These are phyloP conservation scores for Tetragnatha versicolor DNA, from an alignment of 1,140 invertebrate genomes.

Conservation along the genomic window DNA sequence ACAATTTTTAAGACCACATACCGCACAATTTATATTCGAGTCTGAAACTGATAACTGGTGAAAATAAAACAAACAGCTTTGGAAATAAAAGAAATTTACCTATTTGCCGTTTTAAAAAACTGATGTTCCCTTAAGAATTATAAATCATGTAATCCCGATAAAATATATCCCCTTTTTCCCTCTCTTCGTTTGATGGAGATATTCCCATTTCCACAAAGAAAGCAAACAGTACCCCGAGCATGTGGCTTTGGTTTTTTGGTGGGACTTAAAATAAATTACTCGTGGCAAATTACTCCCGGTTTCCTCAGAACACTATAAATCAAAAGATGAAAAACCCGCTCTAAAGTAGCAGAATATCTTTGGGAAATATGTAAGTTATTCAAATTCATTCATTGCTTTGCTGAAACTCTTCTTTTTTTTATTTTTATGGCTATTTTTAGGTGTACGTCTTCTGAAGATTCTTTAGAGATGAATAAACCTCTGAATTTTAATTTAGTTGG, in stretches of 20 bases:
- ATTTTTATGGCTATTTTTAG: background rate
- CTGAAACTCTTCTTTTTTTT: background rate
- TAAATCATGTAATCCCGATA: too few species aligned
- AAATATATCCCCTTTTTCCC: too few species aligned
- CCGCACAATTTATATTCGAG: too few species aligned
- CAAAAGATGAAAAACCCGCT: background rate
- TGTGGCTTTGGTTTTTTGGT: background rate
- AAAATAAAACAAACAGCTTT: too few species aligned
- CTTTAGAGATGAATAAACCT: constrained; percentile 1
- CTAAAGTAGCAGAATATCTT: background rate
- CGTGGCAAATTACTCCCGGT: constrained; percentile 17
- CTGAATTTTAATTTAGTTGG: constrained; percentile 34
- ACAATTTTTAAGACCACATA: too few species aligned
- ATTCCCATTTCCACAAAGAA: background rate
- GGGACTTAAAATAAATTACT: constrained; percentile 8
- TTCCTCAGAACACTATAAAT: constrained; percentile 13
- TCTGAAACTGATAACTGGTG: too few species aligned
- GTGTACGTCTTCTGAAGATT: background rate
- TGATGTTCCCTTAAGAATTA: background rate
- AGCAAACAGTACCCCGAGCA: background rate
- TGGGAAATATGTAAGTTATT: constrained; percentile 13
- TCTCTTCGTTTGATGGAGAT: background rate
- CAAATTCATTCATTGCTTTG: constrained; percentile 23
- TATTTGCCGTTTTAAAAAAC: background rate
- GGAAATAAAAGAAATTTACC: too few species aligned